Conservation (phyloP, 2,797 vertebrate genomes). For the Poeciliopsis turneri region DNA sequence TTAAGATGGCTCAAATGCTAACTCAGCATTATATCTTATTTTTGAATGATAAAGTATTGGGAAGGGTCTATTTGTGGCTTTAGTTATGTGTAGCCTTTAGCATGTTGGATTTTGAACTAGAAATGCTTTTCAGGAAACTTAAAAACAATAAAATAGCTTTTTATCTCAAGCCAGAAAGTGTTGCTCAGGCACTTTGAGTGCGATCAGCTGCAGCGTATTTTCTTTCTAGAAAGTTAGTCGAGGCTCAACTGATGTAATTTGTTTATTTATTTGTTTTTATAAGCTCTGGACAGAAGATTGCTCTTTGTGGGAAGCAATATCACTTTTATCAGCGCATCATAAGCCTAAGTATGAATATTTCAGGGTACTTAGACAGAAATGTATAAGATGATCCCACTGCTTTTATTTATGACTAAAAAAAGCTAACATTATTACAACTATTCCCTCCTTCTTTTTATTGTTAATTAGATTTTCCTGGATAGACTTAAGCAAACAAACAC, state of each 20-base stretch:
- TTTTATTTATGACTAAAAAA: not conserved
- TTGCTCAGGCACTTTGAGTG: not conserved
- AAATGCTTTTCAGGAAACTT: not conserved
- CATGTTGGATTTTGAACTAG: not conserved
- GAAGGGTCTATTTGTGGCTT: not conserved
- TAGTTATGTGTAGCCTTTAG: not conserved
- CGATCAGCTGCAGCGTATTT: not conserved
- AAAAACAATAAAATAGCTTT: not conserved
- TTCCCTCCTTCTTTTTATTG: not conserved
- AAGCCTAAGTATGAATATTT: not conserved
- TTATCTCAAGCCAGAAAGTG: not conserved
- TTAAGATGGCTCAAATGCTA: not conserved
- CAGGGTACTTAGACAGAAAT: not conserved
- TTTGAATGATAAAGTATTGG: not conserved
- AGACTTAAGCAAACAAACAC: not conserved
- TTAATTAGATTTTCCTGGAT: not conserved
- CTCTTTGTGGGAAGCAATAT: not conserved
- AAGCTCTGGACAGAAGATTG: not conserved
- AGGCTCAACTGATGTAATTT: not conserved
- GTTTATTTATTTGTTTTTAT: not conserved
- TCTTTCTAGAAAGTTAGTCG: not conserved
- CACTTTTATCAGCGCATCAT: not conserved
- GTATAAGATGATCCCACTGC: not conserved
- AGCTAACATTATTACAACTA: not conserved
- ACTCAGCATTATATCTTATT: not conserved